Base-by-base conservation (phyloP, 2,113 vertebrate species). In the Grantiella picta region DNA sequence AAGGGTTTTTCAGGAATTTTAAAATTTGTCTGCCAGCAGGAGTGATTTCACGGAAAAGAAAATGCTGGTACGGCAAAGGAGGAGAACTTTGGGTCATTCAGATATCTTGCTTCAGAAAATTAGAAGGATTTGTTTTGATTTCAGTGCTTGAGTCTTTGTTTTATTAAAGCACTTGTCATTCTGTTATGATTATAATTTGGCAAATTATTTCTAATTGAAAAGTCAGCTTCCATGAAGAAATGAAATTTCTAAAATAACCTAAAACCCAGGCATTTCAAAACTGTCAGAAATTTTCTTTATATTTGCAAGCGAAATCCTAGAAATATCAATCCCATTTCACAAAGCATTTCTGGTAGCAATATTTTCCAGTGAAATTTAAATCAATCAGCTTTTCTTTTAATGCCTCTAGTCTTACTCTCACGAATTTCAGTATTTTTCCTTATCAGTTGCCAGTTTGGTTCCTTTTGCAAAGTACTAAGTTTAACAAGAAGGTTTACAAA, bases 181-280 rank as follows among this genome's bases (percentile, higher is more conserved):
- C 90, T 93, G 92, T 95, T 95, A 59, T 95, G 92, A 95, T 91
- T 90, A 59, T 59, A 88, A 72, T 82, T 77, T 96, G 82, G 65
- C 61, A 91, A 94, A 95, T 95, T 89, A 96, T 94, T 95, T 80
- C 71, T 85, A 92, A 92, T 70, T 87, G 63, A 85, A 95, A 92
- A 89, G 36, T 72, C 31, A 82, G 25, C 60, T 95, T 87, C 35
- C 13, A 59, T 70, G 25, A 73, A 91, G 83, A 89, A 87, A 44
- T 16, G 2, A 70, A 93, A 93, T 60, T 16, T 73, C 35, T 93
- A 73, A 84, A 87, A 89, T 73, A 88, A 66, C 25, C 20, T 42
- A 56, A 90, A 92, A 68, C 49, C 0, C 16, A 69, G 2, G 7
- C 19, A 76, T 45, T 83, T 80, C 11, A 59, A 91, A 76, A 66